phyloP scores from a whole-genome alignment of 2,113 vertebrate genomes.

The Stegostoma tigrinum region DNA sequence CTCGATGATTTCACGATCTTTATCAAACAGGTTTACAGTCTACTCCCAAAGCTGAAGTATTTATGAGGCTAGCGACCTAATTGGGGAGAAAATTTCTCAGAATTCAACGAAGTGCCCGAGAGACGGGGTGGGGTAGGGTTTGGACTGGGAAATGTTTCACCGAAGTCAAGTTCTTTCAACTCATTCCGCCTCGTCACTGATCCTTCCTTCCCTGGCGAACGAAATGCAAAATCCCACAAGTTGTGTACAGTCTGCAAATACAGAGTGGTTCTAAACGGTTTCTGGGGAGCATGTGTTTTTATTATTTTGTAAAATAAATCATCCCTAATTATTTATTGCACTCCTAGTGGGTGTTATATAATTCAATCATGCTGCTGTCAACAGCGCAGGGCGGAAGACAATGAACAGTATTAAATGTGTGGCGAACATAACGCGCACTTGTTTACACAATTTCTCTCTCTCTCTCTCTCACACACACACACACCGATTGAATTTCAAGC shows the following conservation, averaged over 20 bases:
- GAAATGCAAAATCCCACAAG: neutral
- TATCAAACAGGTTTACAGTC: too few species aligned
- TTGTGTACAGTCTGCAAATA: neutral
- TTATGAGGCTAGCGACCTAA: too few species aligned
- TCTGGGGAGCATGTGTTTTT: neutral
- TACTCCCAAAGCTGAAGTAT: too few species aligned
- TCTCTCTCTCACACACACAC: neutral
- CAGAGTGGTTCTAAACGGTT: too few species aligned
- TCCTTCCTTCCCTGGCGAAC: neutral
- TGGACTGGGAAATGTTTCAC: neutral
- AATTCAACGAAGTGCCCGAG: too few species aligned
- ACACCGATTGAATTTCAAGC: neutral
- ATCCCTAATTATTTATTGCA: neutral
- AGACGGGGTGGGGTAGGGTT: too few species aligned
- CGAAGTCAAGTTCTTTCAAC: neutral
- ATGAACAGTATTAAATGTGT: neutral
- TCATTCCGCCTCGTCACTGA: too few species aligned
- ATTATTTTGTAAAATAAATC: neutral
- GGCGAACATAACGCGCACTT: neutral
- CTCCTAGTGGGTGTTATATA: neutral
- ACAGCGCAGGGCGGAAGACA: neutral
- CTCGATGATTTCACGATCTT: too few species aligned
- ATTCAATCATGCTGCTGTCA: neutral
- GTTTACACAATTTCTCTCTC: neutral
- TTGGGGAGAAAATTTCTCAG: too few species aligned